Evolutionary conservation across 2,113 vertebrate genomes (phyloP).

Genomic region (Carassius auratus): DNA sequence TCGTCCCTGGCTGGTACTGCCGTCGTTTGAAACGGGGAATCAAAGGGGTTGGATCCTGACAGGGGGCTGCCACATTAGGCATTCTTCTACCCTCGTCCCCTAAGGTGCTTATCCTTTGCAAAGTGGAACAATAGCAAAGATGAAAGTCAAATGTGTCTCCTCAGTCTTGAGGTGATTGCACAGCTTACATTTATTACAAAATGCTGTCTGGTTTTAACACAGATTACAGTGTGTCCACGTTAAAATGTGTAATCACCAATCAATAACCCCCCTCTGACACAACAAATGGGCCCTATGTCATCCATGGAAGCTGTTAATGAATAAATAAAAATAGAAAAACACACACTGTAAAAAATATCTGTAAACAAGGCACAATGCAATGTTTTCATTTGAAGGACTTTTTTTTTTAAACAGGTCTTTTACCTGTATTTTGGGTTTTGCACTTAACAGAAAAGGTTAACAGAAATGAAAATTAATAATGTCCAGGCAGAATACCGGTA

Average conservation of each 20-base stretch:
- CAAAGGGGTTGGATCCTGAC: slow-evolving; percentile 69
- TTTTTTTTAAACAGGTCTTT: no score
- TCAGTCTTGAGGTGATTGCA: slow-evolving; percentile 30
- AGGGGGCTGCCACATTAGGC: slow-evolving; percentile 64
- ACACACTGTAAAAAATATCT: no score
- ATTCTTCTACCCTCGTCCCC: slow-evolving; percentile 68
- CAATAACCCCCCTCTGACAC: no score
- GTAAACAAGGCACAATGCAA: no score
- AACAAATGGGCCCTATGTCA: not conserved
- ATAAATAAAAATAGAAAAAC: no score
- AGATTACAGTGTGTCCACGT: not conserved
- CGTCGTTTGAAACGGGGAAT: slow-evolving; percentile 65
- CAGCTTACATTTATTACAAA: slow-evolving; percentile 16
- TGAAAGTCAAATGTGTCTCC: slow-evolving; percentile 58
- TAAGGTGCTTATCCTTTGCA: slow-evolving; percentile 67
- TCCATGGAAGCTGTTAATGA: not conserved
- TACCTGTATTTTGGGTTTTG: no score
- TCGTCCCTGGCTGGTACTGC: slow-evolving; percentile 60
- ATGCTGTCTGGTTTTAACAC: not conserved
- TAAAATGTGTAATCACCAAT: not conserved
- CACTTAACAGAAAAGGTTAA: no score
- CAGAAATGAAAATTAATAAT: no score
- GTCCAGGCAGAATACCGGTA: no score
- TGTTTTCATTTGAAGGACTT: no score
- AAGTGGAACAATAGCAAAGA: slow-evolving; percentile 60